These are phyloP conservation scores for Byasa hedistus DNA, from an alignment of 2,888 invertebrate species.

Conservation along the genomic window DNA sequence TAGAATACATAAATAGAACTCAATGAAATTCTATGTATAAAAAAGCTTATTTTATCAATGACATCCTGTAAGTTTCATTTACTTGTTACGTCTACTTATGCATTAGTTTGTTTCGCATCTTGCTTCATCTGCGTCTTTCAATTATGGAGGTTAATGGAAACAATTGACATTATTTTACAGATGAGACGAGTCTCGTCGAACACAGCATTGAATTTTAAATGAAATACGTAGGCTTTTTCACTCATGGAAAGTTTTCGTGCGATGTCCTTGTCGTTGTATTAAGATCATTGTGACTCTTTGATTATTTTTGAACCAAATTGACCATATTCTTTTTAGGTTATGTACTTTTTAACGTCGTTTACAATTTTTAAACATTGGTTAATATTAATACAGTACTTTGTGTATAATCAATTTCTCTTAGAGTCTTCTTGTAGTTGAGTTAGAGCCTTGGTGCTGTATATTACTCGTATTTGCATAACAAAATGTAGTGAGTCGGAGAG, in stretches of 20 bases:
- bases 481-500: too few species aligned
- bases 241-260: constrained; percentile 6
- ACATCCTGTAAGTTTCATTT: not conserved
- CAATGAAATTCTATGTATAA: not conserved
- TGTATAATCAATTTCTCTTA: too few species aligned
- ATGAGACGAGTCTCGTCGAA: constrained; percentile 24
- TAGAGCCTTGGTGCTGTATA: too few species aligned
- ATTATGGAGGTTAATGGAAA: constrained; percentile 47
- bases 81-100: not conserved
- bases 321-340: too few species aligned
- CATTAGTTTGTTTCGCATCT: constrained; percentile 2
- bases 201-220: constrained; percentile 10
- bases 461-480: too few species aligned
- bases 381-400: too few species aligned
- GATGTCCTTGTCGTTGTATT: constrained; percentile 38
- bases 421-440: too few species aligned
- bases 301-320: too few species aligned
- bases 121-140: constrained; percentile 18
- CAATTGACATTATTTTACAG: constrained; percentile 55
- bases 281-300: not conserved
- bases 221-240: constrained; percentile 3
- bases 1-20: not conserved
- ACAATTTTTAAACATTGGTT: too few species aligned
- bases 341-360: too few species aligned
- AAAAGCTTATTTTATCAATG: not conserved